Base-by-base conservation (phyloP, 1,140 invertebrate species). In the Atta texana region DNA sequence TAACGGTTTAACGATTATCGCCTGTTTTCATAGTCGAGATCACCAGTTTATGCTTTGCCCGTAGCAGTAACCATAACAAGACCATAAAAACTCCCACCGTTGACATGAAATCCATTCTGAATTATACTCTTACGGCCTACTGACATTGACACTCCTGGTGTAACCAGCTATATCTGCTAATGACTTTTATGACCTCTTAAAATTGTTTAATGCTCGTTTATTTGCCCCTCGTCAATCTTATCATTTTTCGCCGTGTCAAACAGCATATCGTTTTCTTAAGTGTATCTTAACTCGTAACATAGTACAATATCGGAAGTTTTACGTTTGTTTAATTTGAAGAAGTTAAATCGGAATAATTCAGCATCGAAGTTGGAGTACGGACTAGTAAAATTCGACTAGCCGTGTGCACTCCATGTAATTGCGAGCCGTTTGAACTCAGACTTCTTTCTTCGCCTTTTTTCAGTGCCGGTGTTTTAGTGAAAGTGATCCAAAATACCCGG, bases 1-100 rank as follows among this genome's bases (percentile, higher is more conserved):
- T 95, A 94, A 95, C 92, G 85, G 90, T 94, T 94, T 94, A 94
- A 95, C 94, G 94, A 94, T 94, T 93, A 91, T 92, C 89, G 90
- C 87, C 78, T n/a, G 87, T 89, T 89, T 86, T 82, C 55, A 85
- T 76, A 71, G 69, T 78, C 82, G 85, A 85, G 81, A 89, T 66
- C 57, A 74, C 77, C 87, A 77, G 87, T 91, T 88, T 84, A 89
- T 74, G 49, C 63, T 68, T 78, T 21, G 71, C 72, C 85, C 39
- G 88, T 85, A 87, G 90, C 88, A 81, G 84, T 89, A 88, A 90
- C 89, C 91, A 92, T 93, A 93, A 93, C 93, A 92, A 92, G 92
- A 66, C 82, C 91, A 92, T 93, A 94, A 94, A 93, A 93, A 71
- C 87, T 80, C 88, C 86, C 75, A 76, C 82, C 82, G 66, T 66